Percentiles rank a stretch among this genome's conserved stretches.
Conservation (phyloP, 2,888 invertebrate species). For the Priocnemis perturbator region DNA sequence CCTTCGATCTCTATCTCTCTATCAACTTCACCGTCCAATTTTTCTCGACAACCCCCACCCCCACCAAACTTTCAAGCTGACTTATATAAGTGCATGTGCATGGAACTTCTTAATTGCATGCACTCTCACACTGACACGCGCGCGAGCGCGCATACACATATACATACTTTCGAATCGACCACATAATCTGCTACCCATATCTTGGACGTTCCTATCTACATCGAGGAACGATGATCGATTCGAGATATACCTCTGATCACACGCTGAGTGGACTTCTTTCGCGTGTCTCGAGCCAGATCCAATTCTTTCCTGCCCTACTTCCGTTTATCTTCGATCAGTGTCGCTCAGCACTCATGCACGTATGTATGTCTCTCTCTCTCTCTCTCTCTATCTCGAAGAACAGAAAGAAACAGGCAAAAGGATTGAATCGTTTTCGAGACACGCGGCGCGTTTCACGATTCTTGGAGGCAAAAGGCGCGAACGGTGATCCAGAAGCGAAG, state of each 20-base stretch:
- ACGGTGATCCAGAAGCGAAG: neutral
- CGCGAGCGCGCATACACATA: neutral
- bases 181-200: too few species aligned
- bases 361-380: neutral
- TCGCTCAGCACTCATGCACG: too few species aligned
- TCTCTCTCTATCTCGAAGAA: too few species aligned
- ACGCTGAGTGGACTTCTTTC: constrained; percentile 9
- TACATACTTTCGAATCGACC: neutral
- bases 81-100: constrained; percentile 61
- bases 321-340: neutral
- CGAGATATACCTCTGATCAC: neutral
- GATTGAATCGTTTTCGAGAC: neutral
- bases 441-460: neutral
- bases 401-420: constrained; percentile 1
- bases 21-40: constrained; percentile 14
- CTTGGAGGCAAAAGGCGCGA: neutral
- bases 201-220: too few species aligned
- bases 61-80: constrained; percentile 13
- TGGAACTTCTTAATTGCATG: constrained; percentile 58
- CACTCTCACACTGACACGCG: constrained; percentile 22
- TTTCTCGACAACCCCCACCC: constrained; percentile 1
- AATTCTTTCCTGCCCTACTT: neutral
- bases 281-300: too few species aligned
- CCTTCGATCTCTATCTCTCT: constrained; percentile 1
- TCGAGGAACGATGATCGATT: too few species aligned